Evolutionary conservation across 2,888 invertebrate genomes (phyloP), one percentile per base, ranked within the genome.

Genomic region (Pandemis cinnamomeana): DNA sequence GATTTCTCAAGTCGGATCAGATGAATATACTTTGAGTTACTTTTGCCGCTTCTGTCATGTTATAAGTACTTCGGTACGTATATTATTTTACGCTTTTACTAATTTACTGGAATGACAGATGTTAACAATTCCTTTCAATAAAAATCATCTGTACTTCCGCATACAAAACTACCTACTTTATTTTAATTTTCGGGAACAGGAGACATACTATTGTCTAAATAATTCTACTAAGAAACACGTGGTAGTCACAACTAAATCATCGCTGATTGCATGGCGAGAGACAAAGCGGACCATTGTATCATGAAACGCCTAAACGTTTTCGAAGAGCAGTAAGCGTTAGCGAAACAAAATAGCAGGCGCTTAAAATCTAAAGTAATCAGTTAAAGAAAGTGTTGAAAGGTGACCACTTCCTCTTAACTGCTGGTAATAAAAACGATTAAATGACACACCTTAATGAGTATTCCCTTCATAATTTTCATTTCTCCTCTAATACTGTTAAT

Each of bases 401-500:
- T 36, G 27, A 36, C 27, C 46, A 11, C 11, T 51, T 51, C 11
- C 5, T 53, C 53, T 53, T 20, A 4, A 20, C 15, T 7, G 20
- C n/a, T 15, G n/a, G 5, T 53, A 53, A n/a, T 53, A 55, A 55
- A 7, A 15, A 7, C 15, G 0, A 51, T 20, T 5, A 46, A 20
- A 8, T 20, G 51, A 20, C 76, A 81, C 83, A 91, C 92, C 89
- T 90, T 91, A 41, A 76, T 77, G 2, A 92, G 84, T 66, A 86
- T 77, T 69, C 75, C 79, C 76, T 82, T 90, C 86, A 92, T 87
- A 77, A 78, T 83, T 68, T 83, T 86, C 44, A 86, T 84, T 78
- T 91, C 91, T 58, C 76, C 82, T 76, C 86, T 86, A 75, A 91
- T 84, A 78, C 79, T 87, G 71, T 83, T 85, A 5, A 92, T 86